Percentiles rank a stretch among this genome's conserved stretches.
Conservation (phyloP, 1,140 invertebrate genomes). For the Steinernema feltiae region DNA sequence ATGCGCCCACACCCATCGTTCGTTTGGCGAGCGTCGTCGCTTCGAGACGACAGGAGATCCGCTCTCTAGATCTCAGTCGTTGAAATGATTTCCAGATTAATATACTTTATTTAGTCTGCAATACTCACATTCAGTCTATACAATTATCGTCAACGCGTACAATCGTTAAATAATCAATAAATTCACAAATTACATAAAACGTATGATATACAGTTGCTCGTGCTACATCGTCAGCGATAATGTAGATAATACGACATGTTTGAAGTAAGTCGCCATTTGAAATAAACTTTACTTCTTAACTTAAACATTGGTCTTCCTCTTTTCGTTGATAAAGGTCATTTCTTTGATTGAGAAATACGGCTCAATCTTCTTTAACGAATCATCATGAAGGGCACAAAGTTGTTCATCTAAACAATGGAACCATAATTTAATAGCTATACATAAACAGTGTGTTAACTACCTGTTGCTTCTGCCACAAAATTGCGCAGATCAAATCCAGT, state of each 20-base stretch:
- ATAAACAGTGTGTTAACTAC: too few relatives aligned
- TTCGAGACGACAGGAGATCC: background rate
- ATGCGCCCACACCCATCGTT: background rate
- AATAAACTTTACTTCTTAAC: too few relatives aligned
- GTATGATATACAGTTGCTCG: too few relatives aligned
- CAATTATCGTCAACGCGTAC: too few relatives aligned
- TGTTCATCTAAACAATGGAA: background rate
- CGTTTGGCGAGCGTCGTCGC: conserved; percentile 1
- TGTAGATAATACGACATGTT: too few relatives aligned
- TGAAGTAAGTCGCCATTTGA: too few relatives aligned
- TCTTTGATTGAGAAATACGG: background rate
- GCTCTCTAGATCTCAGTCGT: background rate
- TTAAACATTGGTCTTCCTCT: background rate
- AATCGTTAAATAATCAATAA: too few relatives aligned
- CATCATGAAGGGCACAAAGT: background rate
- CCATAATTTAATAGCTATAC: too few relatives aligned
- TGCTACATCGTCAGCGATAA: too few relatives aligned
- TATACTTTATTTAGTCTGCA: background rate
- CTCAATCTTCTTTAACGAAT: background rate
- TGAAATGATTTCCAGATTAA: background rate
- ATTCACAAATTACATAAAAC: too few relatives aligned
- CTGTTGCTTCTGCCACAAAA: too few relatives aligned
- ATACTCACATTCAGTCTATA: too few relatives aligned
- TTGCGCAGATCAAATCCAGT: background rate
- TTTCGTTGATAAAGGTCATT: background rate